phyloP scores from a whole-genome alignment of 2,113 vertebrate genomes.

The Aix galericulata region DNA sequence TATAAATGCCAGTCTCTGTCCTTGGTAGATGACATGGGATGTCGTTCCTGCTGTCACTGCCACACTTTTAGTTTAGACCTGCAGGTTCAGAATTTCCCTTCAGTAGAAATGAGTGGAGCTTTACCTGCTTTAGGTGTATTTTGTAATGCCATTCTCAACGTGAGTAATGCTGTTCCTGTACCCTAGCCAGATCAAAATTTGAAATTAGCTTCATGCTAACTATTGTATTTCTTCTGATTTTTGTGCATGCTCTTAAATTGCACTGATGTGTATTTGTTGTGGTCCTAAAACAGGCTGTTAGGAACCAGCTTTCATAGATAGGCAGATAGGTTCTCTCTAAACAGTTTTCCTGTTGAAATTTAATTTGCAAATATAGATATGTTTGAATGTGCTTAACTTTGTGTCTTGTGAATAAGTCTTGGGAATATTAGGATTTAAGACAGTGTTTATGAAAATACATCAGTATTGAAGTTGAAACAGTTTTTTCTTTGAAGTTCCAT shows the following conservation, averaged over 20 bases:
- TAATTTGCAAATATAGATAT: background rate
- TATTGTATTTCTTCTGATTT: background rate
- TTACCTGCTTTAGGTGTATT: background rate
- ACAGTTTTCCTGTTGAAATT: background rate
- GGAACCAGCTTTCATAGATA: background rate
- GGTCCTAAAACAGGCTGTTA: background rate
- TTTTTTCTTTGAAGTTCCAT: background rate
- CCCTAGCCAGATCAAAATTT: background rate
- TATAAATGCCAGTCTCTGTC: background rate
- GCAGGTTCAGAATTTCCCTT: background rate
- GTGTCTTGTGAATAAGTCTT: background rate
- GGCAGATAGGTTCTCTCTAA: background rate
- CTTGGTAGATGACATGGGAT: accelerated
- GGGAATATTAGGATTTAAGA: background rate
- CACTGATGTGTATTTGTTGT: background rate
- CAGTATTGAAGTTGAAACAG: background rate
- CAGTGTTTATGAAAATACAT: background rate
- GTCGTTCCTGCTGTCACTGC: background rate
- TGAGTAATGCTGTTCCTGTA: background rate
- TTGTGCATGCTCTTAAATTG: background rate
- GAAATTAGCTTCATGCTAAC: background rate
- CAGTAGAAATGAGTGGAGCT: background rate
- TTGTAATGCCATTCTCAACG: background rate
- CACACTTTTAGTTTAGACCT: background rate
- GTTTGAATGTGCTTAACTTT: background rate